Base-by-base conservation (phyloP, 2,888 invertebrate genomes). In the Camptogramma bilineatum region DNA sequence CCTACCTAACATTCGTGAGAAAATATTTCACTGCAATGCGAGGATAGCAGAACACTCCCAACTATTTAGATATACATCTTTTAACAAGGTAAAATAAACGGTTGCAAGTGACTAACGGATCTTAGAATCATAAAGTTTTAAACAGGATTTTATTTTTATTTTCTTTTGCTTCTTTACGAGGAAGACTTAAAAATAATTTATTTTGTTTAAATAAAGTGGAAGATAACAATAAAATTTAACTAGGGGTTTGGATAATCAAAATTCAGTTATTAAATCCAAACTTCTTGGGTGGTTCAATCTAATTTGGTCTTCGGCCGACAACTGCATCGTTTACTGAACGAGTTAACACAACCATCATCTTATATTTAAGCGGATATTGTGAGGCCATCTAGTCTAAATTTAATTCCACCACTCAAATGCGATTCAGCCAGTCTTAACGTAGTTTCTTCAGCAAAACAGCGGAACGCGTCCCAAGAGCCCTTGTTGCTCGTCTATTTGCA, bases 401-500 rank as follows among this genome's bases (percentile, higher is more conserved):
- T 56, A 70, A 70, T 69, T 64, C 60, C 39, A 56, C 62, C 64
- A 71, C 66, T 68, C 64, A 62, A 70, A 67, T 65, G 55, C 62
- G 62, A 68, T 66, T 63, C 62, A 61, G 63, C 60, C 64, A 59
- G 64, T 70, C 70, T 72, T 62, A 69, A 70, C 71, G 61, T 71
- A 71, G 73, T 73, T 73, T 71, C 73, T 73, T 73, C 66, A 50
- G 68, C 54, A 68, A 73, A 70, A 73, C 71, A 73, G 71, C 74
- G 73, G 72, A 77, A 80, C 81, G 76, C 76, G 76, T 76, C 79
- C 71, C 76, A 65, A 80, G 82, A 75, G 81, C 75, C 72, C 73
- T 81, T 77, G 82, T 80, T 82, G 76, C 83, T 85, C 82, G 84
- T 82, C 84, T 88, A 90, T 87, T 90, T 90, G 88, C 88, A 88